Evolutionary conservation across 2,797 vertebrate genomes (phyloP).

Genomic region (Parotocinclus haroldoi): DNA sequence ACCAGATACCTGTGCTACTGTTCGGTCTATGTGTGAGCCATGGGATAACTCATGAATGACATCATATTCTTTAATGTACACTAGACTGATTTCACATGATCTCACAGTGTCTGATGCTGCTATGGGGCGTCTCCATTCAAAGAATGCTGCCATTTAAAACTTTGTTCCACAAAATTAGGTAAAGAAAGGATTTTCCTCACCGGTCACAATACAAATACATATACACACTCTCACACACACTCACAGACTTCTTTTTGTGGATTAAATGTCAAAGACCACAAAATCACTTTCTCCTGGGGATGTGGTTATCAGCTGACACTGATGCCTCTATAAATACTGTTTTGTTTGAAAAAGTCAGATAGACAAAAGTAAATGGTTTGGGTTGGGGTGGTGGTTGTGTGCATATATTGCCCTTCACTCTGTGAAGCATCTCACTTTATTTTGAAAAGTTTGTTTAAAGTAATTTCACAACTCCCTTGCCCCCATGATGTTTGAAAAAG

Average conservation of each 20-base stretch:
- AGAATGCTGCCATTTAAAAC: not conserved
- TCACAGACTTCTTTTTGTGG: not conserved
- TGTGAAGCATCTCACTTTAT: conserved; percentile 15
- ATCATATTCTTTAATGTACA: too few relatives aligned
- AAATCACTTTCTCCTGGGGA: not conserved
- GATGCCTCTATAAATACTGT: not conserved
- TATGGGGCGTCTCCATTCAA: conserved; percentile 1
- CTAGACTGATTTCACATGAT: too few relatives aligned
- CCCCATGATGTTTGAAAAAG: too few relatives aligned
- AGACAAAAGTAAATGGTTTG: not conserved
- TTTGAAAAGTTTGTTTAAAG: too few relatives aligned
- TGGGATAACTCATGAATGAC: too few relatives aligned
- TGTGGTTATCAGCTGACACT: not conserved
- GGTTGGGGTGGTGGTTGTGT: conserved; percentile 9
- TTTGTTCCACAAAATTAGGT: not conserved
- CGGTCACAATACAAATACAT: not conserved
- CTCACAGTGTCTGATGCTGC: too few relatives aligned
- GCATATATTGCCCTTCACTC: not conserved
- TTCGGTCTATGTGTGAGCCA: too few relatives aligned
- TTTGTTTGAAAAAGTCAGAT: not conserved
- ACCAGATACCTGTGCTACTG: too few relatives aligned
- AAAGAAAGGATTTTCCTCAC: not conserved
- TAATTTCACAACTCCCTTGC: too few relatives aligned
- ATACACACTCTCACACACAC: not conserved
- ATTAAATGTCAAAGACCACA: not conserved